A percentile compares a stretch with the other conserved stretches of the same genome.
These are phyloP conservation scores for Mastomys coucha DNA, from an alignment of 2,113 vertebrate species.

Conservation along the genomic window DNA sequence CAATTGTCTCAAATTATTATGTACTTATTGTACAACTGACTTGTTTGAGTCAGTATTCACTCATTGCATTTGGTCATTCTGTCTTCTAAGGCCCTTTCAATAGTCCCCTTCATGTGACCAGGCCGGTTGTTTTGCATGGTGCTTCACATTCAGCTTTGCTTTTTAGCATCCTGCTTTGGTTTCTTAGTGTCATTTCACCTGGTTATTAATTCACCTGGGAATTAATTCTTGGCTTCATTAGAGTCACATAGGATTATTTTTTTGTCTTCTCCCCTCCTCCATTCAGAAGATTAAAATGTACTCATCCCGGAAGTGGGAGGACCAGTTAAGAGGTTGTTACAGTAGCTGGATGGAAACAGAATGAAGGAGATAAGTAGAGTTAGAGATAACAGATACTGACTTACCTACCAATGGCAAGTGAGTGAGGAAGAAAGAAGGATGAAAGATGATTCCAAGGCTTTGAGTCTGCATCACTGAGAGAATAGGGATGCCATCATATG, in stretches of 20 bases:
- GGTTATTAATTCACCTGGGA: background rate
- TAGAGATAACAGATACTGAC: conserved; percentile 41
- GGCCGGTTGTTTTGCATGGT: background rate
- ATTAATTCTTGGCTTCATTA: conserved; percentile 46
- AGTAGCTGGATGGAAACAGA: conserved; percentile 19
- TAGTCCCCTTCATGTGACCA: conserved; percentile 9
- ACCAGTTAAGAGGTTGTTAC: background rate
- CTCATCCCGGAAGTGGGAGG: conserved; percentile 12
- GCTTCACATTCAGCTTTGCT: background rate
- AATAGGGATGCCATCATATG: conserved; percentile 23
- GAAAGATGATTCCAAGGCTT: conserved; percentile 52
- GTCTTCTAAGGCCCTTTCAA: conserved; percentile 20
- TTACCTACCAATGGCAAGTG: conserved; percentile 24
- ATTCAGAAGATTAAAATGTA: conserved; percentile 35
- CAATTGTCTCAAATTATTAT: conserved; percentile 52
- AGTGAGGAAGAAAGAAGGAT: conserved; percentile 37
- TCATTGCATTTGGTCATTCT: conserved; percentile 34
- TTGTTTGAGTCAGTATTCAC: conserved; percentile 39
- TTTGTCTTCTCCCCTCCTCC: background rate
- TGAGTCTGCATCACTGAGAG: conserved; percentile 1
- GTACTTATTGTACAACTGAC: conserved; percentile 20
- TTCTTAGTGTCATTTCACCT: conserved; percentile 62
- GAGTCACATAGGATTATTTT: conserved; percentile 1
- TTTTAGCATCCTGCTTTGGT: background rate
- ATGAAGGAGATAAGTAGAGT: conserved; percentile 28